phyloP scores from a whole-genome alignment of 2,113 vertebrate genomes.

The Syngnathoides biaculeatus region DNA sequence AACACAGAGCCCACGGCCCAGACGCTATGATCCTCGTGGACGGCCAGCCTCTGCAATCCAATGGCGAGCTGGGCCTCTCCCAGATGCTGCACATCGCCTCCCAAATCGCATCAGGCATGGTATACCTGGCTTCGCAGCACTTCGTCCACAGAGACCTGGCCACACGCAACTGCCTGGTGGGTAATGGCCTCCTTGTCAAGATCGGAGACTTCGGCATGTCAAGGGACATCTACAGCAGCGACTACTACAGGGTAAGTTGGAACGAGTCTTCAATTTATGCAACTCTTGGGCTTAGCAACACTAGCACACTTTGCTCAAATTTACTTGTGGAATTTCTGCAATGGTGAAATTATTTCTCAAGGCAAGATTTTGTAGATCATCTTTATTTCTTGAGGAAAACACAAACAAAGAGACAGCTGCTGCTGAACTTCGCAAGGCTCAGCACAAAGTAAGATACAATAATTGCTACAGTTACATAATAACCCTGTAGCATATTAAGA shows the following conservation, averaged over 20 bases:
- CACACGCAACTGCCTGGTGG: conserved; percentile 96
- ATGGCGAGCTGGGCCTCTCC: conserved; percentile 91
- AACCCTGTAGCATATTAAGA: neutral
- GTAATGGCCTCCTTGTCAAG: conserved; percentile 93
- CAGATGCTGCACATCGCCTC: conserved; percentile 96
- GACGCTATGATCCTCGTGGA: conserved; percentile 96
- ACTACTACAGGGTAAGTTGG: conserved; percentile 95
- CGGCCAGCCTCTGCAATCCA: conserved; percentile 90
- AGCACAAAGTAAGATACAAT: neutral
- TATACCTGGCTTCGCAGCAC: conserved; percentile 95
- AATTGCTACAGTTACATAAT: neutral
- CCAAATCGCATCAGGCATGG: conserved; percentile 96
- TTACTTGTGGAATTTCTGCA: neutral
- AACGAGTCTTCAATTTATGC: neutral
- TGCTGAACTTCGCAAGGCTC: neutral
- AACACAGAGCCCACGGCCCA: conserved; percentile 88
- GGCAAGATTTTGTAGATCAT: neutral
- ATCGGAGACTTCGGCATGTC: conserved; percentile 99
- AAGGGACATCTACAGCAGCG: conserved; percentile 97
- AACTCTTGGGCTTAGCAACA: neutral
- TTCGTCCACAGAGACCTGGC: conserved; percentile 98
- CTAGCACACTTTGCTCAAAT: neutral
- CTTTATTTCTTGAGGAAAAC: neutral
- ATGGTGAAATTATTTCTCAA: neutral
- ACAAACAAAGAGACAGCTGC: neutral